A percentile compares a stretch with the other conserved stretches of the same genome.
Conservation (phyloP, 1,140 invertebrate species). For the Anastrepha obliqua region DNA sequence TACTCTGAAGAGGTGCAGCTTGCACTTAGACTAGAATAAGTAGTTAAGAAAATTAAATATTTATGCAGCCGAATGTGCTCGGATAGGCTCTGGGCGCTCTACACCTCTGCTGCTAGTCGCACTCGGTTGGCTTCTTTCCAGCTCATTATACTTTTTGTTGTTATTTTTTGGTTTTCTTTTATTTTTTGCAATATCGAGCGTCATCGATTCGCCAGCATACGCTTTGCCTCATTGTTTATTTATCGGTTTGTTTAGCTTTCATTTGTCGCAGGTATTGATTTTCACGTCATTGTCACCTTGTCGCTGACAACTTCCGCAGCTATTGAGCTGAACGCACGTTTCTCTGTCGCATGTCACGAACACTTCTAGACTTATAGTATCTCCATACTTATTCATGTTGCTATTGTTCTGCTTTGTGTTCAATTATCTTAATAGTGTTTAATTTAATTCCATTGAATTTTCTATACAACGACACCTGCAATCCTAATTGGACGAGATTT, state of each 20-base stretch:
- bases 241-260: constrained; percentile 35
- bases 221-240: constrained; percentile 17
- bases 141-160: not conserved
- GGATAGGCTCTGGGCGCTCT: not conserved
- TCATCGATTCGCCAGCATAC: constrained; percentile 18
- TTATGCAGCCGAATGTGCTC: not conserved
- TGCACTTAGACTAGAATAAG: not conserved
- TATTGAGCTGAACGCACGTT: constrained; percentile 37
- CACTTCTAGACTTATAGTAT: not conserved
- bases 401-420: constrained; percentile 30
- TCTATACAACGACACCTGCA: constrained; percentile 3
- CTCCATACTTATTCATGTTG: no score
- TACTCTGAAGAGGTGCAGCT: not conserved
- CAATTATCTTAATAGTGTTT: constrained; percentile 32
- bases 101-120: not conserved
- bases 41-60: not conserved
- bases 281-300: constrained; percentile 47
- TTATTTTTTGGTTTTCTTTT: not conserved
- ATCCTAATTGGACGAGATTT: constrained; percentile 18
- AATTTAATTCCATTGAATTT: constrained; percentile 45
- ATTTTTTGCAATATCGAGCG: constrained; percentile 3
- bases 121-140: constrained; percentile 8
- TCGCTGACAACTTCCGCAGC: constrained; percentile 37
- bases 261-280: constrained; percentile 29
- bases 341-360: constrained; percentile 33